Evolutionary conservation across 2,113 vertebrate species (phyloP).

Genomic region (Daboia siamensis): DNA sequence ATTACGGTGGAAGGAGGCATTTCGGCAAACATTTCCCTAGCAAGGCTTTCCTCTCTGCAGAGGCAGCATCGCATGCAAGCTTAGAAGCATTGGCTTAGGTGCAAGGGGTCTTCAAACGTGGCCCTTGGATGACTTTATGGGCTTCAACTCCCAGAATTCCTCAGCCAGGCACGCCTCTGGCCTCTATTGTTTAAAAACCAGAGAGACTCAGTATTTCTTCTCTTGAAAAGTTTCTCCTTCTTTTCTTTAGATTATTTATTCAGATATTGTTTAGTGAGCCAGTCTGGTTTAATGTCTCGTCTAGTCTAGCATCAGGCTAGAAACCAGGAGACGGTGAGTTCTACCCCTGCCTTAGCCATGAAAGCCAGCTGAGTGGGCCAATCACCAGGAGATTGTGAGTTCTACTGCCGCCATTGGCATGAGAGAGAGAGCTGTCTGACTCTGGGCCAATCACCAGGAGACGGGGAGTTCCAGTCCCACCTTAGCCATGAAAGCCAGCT

Average conservation of each 20-base stretch:
- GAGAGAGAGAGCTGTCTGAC: too few relatives aligned
- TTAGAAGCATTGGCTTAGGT: too few relatives aligned
- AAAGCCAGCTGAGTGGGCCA: neutral
- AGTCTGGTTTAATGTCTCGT: neutral
- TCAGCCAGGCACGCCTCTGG: too few relatives aligned
- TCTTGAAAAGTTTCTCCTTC: neutral
- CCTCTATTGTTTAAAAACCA: neutral
- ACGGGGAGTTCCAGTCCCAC: neutral
- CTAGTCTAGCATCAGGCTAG: neutral
- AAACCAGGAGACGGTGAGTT: neutral
- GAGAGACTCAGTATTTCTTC: neutral
- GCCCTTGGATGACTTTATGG: too few relatives aligned
- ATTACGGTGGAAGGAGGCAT: neutral
- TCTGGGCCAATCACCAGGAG: neutral
- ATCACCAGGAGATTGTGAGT: too few relatives aligned
- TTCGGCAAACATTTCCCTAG: neutral
- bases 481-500: neutral
- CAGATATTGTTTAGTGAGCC: neutral
- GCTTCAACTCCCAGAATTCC: too few relatives aligned
- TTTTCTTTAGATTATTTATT: neutral
- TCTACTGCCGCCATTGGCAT: too few relatives aligned
- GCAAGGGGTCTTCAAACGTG: too few relatives aligned
- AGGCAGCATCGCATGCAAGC: neutral
- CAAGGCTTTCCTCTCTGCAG: neutral
- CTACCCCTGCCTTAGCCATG: neutral